A percentile compares a stretch with the other conserved stretches of the same genome.
Evolutionary conservation across 2,888 invertebrate genomes (phyloP).

Genomic region (Mimas tiliae): DNA sequence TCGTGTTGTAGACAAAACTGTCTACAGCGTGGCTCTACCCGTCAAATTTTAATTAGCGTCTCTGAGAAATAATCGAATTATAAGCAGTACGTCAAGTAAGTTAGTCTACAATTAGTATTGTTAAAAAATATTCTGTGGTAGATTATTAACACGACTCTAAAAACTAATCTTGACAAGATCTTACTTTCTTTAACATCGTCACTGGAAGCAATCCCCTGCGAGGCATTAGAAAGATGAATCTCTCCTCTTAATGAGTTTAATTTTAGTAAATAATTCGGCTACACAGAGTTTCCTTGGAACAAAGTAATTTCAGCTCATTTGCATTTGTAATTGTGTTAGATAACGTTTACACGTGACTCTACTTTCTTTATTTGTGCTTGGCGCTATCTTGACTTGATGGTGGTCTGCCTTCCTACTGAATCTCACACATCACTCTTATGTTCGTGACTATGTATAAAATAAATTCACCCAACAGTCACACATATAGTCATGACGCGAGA

Average conservation of each 20-base stretch:
- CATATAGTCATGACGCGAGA: too few relatives aligned
- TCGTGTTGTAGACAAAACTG: too few relatives aligned
- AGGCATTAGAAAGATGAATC: constrained; percentile 19
- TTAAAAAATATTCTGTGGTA: not conserved
- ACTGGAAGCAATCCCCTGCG: not conserved
- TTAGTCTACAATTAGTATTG: too few relatives aligned
- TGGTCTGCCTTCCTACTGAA: not conserved
- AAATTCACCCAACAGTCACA: too few relatives aligned
- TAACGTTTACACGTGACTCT: not conserved
- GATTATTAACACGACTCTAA: not conserved
- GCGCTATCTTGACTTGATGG: not conserved
- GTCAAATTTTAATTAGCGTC: too few relatives aligned
- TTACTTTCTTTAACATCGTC: not conserved
- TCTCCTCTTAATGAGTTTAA: constrained; percentile 12
- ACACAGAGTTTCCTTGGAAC: constrained; percentile 5
- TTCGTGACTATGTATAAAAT: not conserved
- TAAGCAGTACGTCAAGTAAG: too few relatives aligned
- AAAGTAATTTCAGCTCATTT: constrained; percentile 21
- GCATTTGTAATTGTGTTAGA: constrained; percentile 7
- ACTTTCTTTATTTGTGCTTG: not conserved
- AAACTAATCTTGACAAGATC: not conserved
- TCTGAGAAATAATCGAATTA: too few relatives aligned
- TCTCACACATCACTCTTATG: not conserved
- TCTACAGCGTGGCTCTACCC: too few relatives aligned
- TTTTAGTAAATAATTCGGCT: constrained; percentile 23